Evolutionary conservation across 2,113 vertebrate species (phyloP), one percentile per base, ranked within the genome.

Genomic region (Sorex araneus): DNA sequence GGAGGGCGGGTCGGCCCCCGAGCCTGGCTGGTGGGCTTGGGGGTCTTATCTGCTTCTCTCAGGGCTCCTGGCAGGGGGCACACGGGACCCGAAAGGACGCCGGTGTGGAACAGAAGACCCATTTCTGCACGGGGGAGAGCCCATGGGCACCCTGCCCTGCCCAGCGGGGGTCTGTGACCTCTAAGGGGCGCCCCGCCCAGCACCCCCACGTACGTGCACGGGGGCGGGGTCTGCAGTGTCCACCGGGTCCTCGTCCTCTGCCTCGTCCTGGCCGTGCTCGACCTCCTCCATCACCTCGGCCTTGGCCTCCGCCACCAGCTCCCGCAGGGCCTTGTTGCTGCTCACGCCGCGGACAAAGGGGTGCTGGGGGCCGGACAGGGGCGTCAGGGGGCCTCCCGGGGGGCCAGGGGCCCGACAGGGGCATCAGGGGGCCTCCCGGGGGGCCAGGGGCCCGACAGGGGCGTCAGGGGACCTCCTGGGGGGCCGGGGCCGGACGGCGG

Each of bases 241-340:
- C 0, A 85, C 83, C 0, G 96, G 34, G 2, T 98, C 98, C 0
- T 98, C 98, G 0, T 98, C 98, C 34, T 98, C 98, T 0, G 28
- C 98, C 86, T 98, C 98, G 0, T 98, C 98, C 60, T 98, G 96
- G 70, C 97, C 97, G 2, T 98, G 98, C 94, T 98, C 97, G 0
- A 98, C 98, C 97, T 98, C 98, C 88, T 98, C 98, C 97, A 98
- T 97, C 89, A 99, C 99, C 95, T 99, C 99, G 1, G 99, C 99
- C 96, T 99, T 99, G 84, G 99, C 99, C 96, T 99, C 99, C 0
- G 99, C 99, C 96, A 99, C 99, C 97, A 99, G 98, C 96, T 99
- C 99, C 11, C 98, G 95, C 93, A 99, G 96, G 0, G 99, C 99
- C 74, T 98, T 98, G 97, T 99, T 99, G 0, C 96, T 98, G 86